Evolutionary conservation across 2,113 vertebrate species (phyloP).

Genomic region (Cyanoramphus novaezelandiae): DNA sequence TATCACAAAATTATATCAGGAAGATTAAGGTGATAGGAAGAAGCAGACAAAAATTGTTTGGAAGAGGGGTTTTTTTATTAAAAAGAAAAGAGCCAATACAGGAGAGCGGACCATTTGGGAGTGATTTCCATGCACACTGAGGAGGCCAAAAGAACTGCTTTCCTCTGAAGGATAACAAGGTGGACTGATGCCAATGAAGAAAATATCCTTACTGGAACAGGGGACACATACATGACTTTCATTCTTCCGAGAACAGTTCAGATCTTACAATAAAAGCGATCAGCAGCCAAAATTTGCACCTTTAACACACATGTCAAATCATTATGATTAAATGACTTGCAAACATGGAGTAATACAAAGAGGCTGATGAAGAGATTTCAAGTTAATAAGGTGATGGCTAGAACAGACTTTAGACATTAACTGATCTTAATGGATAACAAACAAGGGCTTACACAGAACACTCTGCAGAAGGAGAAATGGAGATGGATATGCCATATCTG

Average conservation of each 20-base stretch:
- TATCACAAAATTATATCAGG: not conserved
- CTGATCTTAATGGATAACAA: not conserved
- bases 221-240: fast-evolving
- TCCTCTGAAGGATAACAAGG: not conserved
- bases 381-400: not conserved
- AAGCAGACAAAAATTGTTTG: not conserved
- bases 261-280: not conserved
- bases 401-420: not conserved
- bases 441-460: not conserved
- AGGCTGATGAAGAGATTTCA: not conserved
- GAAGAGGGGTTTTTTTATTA: not conserved
- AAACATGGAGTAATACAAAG: not conserved
- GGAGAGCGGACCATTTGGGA: not conserved
- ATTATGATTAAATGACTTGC: not conserved
- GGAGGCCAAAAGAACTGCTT: not conserved
- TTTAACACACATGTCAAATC: not conserved
- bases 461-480: not conserved
- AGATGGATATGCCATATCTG: not conserved
- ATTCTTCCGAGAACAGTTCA: not conserved
- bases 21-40: not conserved
- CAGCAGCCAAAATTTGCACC: not conserved
- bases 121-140: not conserved
- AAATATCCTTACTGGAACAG: not conserved
- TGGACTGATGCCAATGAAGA: not conserved
- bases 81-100: not conserved